phyloP scores from a whole-genome alignment of 1,140 invertebrate genomes.

The Drosophila dunni region DNA sequence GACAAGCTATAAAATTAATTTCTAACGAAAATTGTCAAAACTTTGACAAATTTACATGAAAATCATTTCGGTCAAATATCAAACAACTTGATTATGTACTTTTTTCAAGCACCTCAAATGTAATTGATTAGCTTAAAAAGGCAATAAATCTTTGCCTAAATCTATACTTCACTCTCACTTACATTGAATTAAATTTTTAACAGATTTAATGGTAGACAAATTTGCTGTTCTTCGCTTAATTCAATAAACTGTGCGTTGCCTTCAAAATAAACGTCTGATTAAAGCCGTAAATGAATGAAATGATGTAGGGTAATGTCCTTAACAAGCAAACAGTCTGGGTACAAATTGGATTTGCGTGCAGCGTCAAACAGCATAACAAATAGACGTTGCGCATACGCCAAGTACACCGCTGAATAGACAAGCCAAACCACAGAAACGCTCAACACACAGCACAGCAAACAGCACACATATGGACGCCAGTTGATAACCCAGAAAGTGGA shows the following conservation, averaged over 20 bases:
- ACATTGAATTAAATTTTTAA: no score
- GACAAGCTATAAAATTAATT: slow-evolving; percentile 47
- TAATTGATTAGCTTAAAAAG: neutral
- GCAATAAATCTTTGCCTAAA: neutral
- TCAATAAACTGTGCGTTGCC: no score
- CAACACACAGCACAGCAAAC: no score
- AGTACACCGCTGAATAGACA: slow-evolving; percentile 43
- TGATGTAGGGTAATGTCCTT: slow-evolving; percentile 3
- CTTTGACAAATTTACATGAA: slow-evolving; percentile 22
- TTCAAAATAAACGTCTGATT: neutral
- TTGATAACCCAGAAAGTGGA: slow-evolving; percentile 66
- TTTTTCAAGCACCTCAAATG: slow-evolving; percentile 7
- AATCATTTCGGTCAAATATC: slow-evolving; percentile 15
- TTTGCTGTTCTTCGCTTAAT: no score
- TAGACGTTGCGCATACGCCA: slow-evolving; percentile 71
- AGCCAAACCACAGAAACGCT: slow-evolving; percentile 40
- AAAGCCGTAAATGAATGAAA: slow-evolving; percentile 1
- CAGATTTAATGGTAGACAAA: no score
- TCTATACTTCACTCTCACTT: neutral
- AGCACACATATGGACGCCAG: slow-evolving; percentile 53
- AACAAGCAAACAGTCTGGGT: slow-evolving; percentile 65
- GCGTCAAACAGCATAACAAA: slow-evolving; percentile 76
- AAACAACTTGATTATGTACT: slow-evolving; percentile 4
- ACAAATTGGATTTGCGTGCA: slow-evolving; percentile 75
- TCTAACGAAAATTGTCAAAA: slow-evolving; percentile 32